phyloP scores from a whole-genome alignment of 37 sponge, comb jelly and placozoan species.

The Spongilla lacustris region DNA sequence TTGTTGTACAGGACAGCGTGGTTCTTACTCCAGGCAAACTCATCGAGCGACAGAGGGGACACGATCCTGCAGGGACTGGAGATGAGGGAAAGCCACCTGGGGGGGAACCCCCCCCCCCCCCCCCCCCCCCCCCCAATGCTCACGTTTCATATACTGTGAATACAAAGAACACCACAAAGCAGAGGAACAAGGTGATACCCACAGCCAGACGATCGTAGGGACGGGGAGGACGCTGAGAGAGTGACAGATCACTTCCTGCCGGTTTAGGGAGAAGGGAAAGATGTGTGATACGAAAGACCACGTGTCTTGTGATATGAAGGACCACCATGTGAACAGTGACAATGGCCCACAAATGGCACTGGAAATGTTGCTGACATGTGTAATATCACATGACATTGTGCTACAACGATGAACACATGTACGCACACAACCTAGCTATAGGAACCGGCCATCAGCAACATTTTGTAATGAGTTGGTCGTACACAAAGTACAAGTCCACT shows the following conservation, averaged over 20 bases:
- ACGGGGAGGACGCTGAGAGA: background rate
- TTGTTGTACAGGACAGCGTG: slow-evolving; percentile 82
- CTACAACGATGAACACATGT: too few species aligned
- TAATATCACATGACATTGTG: too few species aligned
- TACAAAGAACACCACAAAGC: slow-evolving; percentile 73
- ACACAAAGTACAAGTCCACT: too few species aligned
- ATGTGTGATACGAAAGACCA: too few species aligned
- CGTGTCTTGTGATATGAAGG: background rate
- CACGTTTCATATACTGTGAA: slow-evolving; percentile 87
- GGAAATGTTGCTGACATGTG: too few species aligned
- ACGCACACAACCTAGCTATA: too few species aligned
- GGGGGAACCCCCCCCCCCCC: background rate
- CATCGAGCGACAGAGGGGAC: slow-evolving; percentile 82
- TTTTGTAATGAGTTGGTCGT: too few species aligned
- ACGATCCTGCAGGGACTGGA: slow-evolving; percentile 38
- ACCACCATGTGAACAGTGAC: too few species aligned
- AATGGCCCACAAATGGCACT: too few species aligned
- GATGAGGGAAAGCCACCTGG: background rate
- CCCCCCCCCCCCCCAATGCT: background rate
- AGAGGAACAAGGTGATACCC: slow-evolving; percentile 44
- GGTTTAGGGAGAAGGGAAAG: background rate
- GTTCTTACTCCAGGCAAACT: slow-evolving; percentile 81
- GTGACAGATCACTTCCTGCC: background rate
- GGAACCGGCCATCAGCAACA: too few species aligned
- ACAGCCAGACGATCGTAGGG: slow-evolving; percentile 43